Percentiles rank a stretch among this genome's conserved stretches.
Conservation (phyloP, 2,888 invertebrate genomes). For the Archips xylosteana region DNA sequence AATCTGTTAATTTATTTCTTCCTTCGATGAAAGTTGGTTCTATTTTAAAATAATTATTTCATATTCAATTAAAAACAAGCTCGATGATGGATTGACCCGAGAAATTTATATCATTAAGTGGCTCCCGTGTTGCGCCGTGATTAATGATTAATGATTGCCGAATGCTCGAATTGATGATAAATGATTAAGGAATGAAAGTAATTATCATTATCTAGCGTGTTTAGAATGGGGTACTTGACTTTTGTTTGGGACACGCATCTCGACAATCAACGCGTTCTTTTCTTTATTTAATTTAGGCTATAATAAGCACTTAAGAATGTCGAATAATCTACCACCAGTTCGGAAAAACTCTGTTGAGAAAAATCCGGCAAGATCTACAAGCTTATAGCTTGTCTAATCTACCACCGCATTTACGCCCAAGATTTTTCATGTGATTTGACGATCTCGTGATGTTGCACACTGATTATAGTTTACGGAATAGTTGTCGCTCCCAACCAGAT, state of each 20-base stretch:
- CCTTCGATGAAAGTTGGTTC: slow-evolving; percentile 28
- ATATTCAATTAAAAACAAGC: slow-evolving; percentile 62
- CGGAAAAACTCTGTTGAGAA: no score
- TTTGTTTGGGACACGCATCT: background rate
- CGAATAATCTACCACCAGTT: no score
- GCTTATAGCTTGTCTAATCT: no score
- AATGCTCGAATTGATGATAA: slow-evolving; percentile 60
- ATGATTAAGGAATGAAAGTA: slow-evolving; percentile 53
- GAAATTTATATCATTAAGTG: slow-evolving; percentile 51
- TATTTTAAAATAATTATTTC: slow-evolving; percentile 53
- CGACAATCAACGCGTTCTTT: background rate
- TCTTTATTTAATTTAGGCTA: no score
- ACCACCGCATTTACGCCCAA: no score
- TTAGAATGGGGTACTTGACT: slow-evolving; percentile 16
- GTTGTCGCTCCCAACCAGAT: no score
- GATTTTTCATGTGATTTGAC: no score
- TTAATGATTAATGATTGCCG: slow-evolving; percentile 65
- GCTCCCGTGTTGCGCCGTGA: slow-evolving; percentile 73
- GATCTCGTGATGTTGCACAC: no score
- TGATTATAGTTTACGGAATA: no score
- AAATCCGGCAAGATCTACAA: no score
- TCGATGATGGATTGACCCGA: slow-evolving; percentile 58
- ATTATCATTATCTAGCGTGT: slow-evolving; percentile 45
- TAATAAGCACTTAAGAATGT: no score
- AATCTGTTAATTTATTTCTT: slow-evolving; percentile 15